A percentile compares a stretch with the other conserved stretches of the same genome.
These are phyloP conservation scores for Ctenoplectra terminalis DNA, from an alignment of 1,140 invertebrate species.

Conservation along the genomic window DNA sequence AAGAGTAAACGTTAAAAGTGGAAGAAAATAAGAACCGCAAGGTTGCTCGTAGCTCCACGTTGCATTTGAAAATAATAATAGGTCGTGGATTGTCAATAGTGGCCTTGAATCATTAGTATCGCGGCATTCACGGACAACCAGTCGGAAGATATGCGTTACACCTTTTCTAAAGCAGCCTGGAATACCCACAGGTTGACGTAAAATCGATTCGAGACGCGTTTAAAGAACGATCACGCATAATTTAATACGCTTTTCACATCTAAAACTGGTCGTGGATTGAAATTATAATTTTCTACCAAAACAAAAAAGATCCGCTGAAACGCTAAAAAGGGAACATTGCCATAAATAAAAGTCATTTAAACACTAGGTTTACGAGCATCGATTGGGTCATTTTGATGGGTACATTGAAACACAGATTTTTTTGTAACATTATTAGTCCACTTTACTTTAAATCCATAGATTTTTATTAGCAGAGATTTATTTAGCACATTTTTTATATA, in stretches of 20 bases:
- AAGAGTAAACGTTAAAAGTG: background rate
- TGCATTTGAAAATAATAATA: slow-evolving; percentile 43
- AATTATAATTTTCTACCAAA: too few species aligned
- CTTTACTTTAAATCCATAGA: too few species aligned
- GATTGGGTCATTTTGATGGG: too few species aligned
- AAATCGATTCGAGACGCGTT: slow-evolving; percentile 29
- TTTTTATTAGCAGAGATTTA: too few species aligned
- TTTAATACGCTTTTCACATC: background rate
- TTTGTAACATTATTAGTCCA: too few species aligned
- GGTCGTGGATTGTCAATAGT: slow-evolving; percentile 40
- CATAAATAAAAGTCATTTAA: too few species aligned
- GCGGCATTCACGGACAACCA: slow-evolving; percentile 36
- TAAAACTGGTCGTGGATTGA: background rate
- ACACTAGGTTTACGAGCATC: too few species aligned
- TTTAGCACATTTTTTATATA: too few species aligned
- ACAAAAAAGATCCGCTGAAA: too few species aligned
- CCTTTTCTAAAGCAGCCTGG: slow-evolving; percentile 9
- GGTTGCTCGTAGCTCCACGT: background rate
- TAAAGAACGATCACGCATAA: background rate
- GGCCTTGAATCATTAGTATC: slow-evolving; percentile 45
- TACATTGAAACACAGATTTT: too few species aligned
- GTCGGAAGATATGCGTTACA: slow-evolving; percentile 35
- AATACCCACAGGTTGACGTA: slow-evolving; percentile 22
- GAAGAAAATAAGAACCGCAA: background rate
- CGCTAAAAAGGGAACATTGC: too few species aligned